Percentiles rank a stretch among this genome's conserved stretches.
Evolutionary conservation across 2,113 vertebrate genomes (phyloP).

Genomic region (Odocoileus virginianus): DNA sequence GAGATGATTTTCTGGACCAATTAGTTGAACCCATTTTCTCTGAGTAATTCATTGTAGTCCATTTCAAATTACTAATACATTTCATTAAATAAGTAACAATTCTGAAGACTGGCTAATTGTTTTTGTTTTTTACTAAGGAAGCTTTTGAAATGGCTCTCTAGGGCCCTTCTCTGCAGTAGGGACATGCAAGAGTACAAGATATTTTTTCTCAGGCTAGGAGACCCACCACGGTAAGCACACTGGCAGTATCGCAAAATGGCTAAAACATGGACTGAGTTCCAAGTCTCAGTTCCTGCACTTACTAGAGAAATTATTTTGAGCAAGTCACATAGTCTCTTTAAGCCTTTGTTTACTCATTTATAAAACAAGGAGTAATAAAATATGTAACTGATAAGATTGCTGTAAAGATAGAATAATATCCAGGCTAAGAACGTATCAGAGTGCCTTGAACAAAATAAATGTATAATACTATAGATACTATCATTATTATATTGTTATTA

Average conservation of each 20-base stretch:
- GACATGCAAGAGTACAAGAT: background rate
- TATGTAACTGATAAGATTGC: background rate
- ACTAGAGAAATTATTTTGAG: background rate
- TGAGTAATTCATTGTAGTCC: conserved; percentile 68
- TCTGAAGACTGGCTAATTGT: conserved; percentile 51
- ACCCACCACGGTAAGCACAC: background rate
- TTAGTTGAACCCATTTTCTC: conserved; percentile 69
- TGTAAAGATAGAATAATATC: background rate
- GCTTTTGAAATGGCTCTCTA: background rate
- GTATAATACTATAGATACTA: background rate
- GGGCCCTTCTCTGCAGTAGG: background rate
- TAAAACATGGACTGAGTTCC: background rate
- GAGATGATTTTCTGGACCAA: conserved; percentile 69
- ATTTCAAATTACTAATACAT: conserved; percentile 64
- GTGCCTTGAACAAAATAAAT: background rate
- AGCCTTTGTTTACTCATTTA: background rate
- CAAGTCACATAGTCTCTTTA: background rate
- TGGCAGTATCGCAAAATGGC: background rate
- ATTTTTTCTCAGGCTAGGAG: background rate
- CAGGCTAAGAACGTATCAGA: background rate
- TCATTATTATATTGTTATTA: background rate
- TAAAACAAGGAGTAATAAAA: background rate
- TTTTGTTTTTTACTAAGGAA: background rate
- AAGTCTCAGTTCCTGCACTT: background rate
- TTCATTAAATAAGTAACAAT: conserved; percentile 70